A percentile compares a stretch with the other conserved stretches of the same genome.
Conservation (phyloP, 2,113 vertebrate genomes). For the Cottus gobio region DNA sequence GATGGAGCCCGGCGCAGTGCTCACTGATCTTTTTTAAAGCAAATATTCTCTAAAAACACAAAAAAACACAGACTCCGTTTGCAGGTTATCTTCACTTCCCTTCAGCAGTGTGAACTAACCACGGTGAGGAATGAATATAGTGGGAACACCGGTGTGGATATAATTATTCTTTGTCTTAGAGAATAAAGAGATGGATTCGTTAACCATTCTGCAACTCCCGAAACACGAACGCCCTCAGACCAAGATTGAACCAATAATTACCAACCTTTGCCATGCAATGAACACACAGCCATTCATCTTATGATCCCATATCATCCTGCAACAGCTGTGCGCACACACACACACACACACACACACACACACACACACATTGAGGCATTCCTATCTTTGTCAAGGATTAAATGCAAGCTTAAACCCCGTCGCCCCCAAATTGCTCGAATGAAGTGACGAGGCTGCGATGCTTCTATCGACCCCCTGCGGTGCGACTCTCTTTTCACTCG, state of each 20-base stretch:
- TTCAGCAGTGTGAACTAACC: not conserved
- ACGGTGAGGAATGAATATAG: not conserved
- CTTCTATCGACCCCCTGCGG: constrained; percentile 54
- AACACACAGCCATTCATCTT: not conserved
- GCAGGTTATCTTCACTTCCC: not conserved
- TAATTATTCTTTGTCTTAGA: not conserved
- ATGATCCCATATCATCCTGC: constrained; percentile 7
- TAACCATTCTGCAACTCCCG: not conserved
- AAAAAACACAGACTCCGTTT: not conserved
- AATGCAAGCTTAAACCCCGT: constrained; percentile 27
- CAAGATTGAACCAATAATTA: not conserved
- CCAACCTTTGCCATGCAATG: not conserved
- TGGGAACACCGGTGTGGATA: not conserved
- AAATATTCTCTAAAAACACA: not conserved
- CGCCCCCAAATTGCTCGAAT: constrained; percentile 38
- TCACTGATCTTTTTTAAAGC: not conserved
- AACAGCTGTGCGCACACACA: not conserved
- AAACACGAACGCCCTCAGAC: not conserved
- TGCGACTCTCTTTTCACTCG: constrained; percentile 59
- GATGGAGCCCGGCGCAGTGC: no score
- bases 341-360: not conserved
- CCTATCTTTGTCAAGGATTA: constrained; percentile 43
- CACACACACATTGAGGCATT: not conserved
- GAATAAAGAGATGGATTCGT: not conserved
- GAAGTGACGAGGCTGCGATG: constrained; percentile 40